These are phyloP conservation scores for Cepaea hortensis DNA, from an alignment of 2,888 invertebrate genomes.

Conservation along the genomic window DNA sequence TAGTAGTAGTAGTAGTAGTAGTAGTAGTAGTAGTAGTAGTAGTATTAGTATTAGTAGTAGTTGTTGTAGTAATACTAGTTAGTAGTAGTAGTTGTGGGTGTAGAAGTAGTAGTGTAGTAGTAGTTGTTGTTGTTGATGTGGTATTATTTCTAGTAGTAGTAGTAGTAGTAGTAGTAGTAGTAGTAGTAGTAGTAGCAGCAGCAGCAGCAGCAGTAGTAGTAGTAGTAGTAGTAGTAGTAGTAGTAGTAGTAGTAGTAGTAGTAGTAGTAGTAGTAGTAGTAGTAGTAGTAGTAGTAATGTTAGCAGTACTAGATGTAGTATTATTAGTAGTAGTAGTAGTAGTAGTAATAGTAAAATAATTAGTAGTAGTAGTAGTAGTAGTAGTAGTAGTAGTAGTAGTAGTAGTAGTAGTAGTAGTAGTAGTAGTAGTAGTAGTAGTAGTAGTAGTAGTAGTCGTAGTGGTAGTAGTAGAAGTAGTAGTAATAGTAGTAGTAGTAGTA, in stretches of 20 bases:
- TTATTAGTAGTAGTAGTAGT: too few species aligned
- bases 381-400: not conserved
- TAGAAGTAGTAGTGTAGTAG: too few species aligned
- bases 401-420: conserved; percentile 15
- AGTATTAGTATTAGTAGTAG: too few species aligned
- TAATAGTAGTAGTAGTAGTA: not conserved
- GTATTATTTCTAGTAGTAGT: not conserved
- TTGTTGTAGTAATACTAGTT: too few species aligned
- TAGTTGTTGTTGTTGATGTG: too few species aligned
- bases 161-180: not conserved
- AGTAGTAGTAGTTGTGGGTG: too few species aligned
- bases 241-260: too few species aligned
- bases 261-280: too few species aligned
- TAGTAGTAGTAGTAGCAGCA: not conserved
- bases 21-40: not conserved
- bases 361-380: not conserved
- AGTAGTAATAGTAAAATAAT: too few species aligned
- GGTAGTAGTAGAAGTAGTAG: too few species aligned
- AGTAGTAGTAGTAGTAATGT: too few species aligned
- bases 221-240: not conserved
- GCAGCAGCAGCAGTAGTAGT: not conserved
- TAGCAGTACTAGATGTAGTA: too few species aligned
- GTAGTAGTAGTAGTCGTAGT: not conserved
- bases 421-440: conserved; percentile 19
- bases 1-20: not conserved